Conservation (phyloP, 2,113 vertebrate species). For the Nycticorax nycticorax region DNA sequence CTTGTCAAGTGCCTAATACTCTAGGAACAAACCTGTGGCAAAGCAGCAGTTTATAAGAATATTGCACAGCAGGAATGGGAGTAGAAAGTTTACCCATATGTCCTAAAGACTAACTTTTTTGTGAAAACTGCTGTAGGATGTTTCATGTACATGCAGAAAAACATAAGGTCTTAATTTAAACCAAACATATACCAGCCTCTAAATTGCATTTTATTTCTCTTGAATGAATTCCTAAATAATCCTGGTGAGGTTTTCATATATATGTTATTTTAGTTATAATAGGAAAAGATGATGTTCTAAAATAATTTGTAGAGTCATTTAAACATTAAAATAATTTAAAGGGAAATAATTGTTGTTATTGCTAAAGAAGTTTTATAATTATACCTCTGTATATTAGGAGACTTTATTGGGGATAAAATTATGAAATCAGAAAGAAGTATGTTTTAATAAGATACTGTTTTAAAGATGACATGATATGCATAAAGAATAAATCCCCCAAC, state of each 20-base stretch:
- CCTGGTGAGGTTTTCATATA: neutral
- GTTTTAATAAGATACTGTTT: neutral
- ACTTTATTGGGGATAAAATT: neutral
- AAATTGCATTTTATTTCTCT: neutral
- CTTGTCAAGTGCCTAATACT: neutral
- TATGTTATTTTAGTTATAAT: neutral
- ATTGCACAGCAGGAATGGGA: neutral
- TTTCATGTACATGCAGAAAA: neutral
- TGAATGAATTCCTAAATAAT: neutral
- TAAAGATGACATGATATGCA: neutral
- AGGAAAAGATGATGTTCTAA: neutral
- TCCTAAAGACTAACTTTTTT: neutral
- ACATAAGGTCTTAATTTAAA: neutral
- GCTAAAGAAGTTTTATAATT: neutral
- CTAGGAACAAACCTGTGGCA: neutral
- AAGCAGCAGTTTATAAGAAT: neutral
- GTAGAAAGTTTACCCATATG: neutral
- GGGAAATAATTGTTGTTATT: neutral
- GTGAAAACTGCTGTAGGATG: neutral
- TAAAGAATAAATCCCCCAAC: neutral
- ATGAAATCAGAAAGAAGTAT: neutral
- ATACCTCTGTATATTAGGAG: neutral
- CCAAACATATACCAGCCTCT: rapidly evolving
- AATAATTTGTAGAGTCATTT: neutral
- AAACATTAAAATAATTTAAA: neutral